Evolutionary conservation across 2,797 vertebrate genomes (phyloP).

Genomic region (Varecia variegata): DNA sequence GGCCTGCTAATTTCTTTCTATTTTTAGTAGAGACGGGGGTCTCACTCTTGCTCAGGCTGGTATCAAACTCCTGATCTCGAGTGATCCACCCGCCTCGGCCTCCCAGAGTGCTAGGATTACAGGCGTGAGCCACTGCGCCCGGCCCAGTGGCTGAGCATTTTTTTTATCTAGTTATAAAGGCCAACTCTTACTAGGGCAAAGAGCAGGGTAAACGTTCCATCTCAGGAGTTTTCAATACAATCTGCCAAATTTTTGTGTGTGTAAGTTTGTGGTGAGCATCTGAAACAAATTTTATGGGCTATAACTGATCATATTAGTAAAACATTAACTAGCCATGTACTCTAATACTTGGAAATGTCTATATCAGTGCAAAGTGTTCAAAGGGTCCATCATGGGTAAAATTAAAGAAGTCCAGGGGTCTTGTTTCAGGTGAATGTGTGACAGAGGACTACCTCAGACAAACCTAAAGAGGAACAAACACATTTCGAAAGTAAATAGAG

Average conservation of each 20-base stretch:
- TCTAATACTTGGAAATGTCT: conserved; percentile 35
- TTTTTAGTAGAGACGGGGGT: too few species aligned
- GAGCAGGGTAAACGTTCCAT: not conserved
- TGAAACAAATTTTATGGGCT: not conserved
- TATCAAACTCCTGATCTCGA: too few species aligned
- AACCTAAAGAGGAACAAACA: conserved; percentile 43
- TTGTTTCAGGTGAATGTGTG: conserved; percentile 63
- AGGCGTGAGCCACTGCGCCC: too few species aligned
- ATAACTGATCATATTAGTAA: conserved; percentile 21
- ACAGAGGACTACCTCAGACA: conserved; percentile 46
- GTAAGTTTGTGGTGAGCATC: not conserved
- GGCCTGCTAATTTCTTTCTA: too few species aligned
- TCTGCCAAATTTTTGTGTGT: conserved; percentile 40
- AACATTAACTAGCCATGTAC: conserved; percentile 51
- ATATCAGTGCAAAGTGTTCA: conserved; percentile 29
- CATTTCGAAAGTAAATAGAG: conserved; percentile 48
- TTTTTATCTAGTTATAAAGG: not conserved
- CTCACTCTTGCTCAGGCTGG: too few species aligned
- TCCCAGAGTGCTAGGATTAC: too few species aligned
- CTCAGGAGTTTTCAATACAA: conserved; percentile 22
- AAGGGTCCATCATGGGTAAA: conserved; percentile 40
- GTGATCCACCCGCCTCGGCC: too few species aligned
- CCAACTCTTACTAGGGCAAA: not conserved
- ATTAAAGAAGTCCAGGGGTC: conserved; percentile 61
- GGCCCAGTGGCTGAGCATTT: not conserved